Base-by-base conservation (phyloP, 2,797 vertebrate genomes). In the Picus viridis region DNA sequence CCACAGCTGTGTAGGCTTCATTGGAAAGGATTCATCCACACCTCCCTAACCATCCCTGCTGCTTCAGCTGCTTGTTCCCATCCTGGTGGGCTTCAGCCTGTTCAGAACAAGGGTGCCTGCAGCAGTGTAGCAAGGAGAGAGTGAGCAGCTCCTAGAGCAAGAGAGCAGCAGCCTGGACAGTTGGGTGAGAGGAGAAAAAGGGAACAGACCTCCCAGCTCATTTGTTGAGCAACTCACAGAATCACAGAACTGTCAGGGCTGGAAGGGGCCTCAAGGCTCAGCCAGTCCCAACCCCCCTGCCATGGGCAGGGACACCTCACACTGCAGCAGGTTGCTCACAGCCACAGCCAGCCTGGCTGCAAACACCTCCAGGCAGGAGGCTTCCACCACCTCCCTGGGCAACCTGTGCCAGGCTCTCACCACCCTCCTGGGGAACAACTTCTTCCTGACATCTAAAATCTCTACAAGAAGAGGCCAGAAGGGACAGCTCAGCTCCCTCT, bases 191-290 rank as follows among this genome's bases (percentile, higher is more conserved):
- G 57, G 45, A 51, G n/a, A 34, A 41, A 54, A 72, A 54, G 32
- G 20, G 22, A 68, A 41, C 10, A 6, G 3, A 34, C 8, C 57
- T 53, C 29, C 51, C 0, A 0, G 18, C 0, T 73, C 22, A 54
- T 73, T 81, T 69, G 32, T 29, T 81, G 32, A 73, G 36, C 61
- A 69, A 43, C 14, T 43, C 41, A 43, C 12, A 43, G 41, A 43
- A 16, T 6, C 41, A 43, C 41, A 41, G 41, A 43, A 43, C 7
- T 43, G 41, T 16, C 41, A 43, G 41, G 41, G 41, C 3, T 43
- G 41, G 41, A 16, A 43, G 41, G 41, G 41, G 16, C 15, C 41
- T 16, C 41, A 43, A 43, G 41, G 41, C 41, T 43, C 41, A 43
- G 41, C 41, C 41, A 43, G 41, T 12, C 6, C 41, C 41, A 43